Conservation (phyloP, 2,113 vertebrate species). For the Tenebrosternarchus preto region DNA sequence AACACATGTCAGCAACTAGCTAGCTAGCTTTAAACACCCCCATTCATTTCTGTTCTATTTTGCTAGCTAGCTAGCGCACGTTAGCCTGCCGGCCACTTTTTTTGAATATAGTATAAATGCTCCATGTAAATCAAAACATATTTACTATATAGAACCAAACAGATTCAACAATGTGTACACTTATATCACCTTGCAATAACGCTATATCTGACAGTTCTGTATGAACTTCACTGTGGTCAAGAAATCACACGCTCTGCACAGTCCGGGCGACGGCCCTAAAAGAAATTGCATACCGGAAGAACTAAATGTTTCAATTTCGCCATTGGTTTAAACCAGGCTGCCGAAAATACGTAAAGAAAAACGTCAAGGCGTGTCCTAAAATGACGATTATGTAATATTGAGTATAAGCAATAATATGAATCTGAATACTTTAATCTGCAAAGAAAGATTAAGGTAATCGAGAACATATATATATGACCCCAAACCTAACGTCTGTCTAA, state of each 20-base stretch:
- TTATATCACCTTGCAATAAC: slow-evolving; percentile 53
- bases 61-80: slow-evolving; percentile 53
- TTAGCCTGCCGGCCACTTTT: slow-evolving; percentile 37
- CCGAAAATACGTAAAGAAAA: not conserved
- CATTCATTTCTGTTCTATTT: slow-evolving; percentile 36
- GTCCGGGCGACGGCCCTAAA: slow-evolving; percentile 44
- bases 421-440: not conserved
- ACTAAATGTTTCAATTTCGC: not conserved
- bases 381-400: not conserved
- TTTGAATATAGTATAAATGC: not conserved
- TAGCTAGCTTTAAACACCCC: not conserved
- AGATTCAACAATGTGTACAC: not conserved
- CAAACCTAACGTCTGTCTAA: no score
- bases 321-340: slow-evolving; percentile 46
- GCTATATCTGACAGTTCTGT: slow-evolving; percentile 15
- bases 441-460: no score
- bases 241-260: slow-evolving; percentile 45
- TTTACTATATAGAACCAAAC: not conserved
- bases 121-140: not conserved
- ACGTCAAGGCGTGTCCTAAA: slow-evolving; percentile 12
- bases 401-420: not conserved
- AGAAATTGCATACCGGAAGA: slow-evolving; percentile 53
- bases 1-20: not conserved
- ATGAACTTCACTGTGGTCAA: slow-evolving; percentile 14
- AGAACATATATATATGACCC: no score